Evolutionary conservation across 2,113 vertebrate genomes (phyloP), one percentile per base, ranked within the genome.

Genomic region (Passer domesticus): DNA sequence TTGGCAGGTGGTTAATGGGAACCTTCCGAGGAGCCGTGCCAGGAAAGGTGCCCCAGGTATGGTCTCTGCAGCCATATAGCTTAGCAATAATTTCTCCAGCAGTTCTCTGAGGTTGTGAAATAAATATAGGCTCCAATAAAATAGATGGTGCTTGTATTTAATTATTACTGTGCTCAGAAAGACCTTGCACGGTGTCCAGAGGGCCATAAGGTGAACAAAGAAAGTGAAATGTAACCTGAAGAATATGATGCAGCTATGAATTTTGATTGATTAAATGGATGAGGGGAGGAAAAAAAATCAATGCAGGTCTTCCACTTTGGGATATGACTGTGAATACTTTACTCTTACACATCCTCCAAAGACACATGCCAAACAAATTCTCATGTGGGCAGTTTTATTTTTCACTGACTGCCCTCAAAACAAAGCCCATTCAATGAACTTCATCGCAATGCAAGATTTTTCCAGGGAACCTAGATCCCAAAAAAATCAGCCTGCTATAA

Each of bases 81-180:
- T 82, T 94, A 95, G 81, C 78, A 91, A 43, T 88, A 95, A 92
- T 90, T 96, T 81, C 59, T 95, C 41, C 62, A 83, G 69, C 63
- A 92, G 22, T 68, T 84, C 80, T 76, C 91, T 80, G 70, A 74
- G 84, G 47, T 5, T 91, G 58, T 94, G 85, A 94, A 95, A 96
- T 87, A 95, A 96, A 88, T 96, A 70, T 4, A 75, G 20, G 37
- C 30, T 82, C 20, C 37, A 87, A 52, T 96, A 89, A 97, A 96
- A 82, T 66, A 72, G 53, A 86, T 56, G 82, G 75, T 66, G 24
- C 41, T 92, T 94, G 39, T 59, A 52, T 85, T 91, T 80, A 82
- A 85, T 69, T 72, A 86, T 92, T 56, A 59, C 20, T 33, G 37
- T 70, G 20, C 56, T 95, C 92, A 67, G 37, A 82, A 46, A 87